Conservation (phyloP, 35 echinoderm and acorn worm species). For the Eucidaris tribuloides region DNA sequence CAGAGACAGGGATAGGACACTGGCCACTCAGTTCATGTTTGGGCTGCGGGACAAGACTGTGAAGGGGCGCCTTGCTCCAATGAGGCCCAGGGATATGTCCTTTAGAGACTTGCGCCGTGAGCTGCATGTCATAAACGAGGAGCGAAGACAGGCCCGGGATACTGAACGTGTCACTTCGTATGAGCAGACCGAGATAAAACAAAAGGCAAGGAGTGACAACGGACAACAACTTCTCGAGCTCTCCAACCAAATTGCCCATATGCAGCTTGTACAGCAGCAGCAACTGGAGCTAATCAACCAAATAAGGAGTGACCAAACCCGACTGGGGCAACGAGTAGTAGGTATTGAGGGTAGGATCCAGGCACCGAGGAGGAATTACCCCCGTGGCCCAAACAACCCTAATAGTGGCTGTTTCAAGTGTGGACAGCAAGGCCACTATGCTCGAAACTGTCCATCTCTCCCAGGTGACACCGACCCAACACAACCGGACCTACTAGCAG, state of each 20-base stretch:
- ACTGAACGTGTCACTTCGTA: neutral
- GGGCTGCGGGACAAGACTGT: neutral
- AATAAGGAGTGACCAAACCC: neutral
- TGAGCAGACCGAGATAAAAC: neutral
- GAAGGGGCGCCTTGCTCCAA: neutral
- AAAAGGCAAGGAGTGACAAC: neutral
- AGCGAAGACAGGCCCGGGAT: neutral
- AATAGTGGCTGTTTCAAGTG: neutral
- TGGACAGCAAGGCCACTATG: neutral
- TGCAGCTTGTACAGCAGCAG: neutral
- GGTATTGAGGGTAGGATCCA: neutral
- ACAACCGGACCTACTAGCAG: neutral
- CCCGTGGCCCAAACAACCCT: neutral
- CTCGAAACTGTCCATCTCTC: neutral
- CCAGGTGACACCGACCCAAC: neutral
- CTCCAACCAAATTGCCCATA: neutral
- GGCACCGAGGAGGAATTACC: neutral
- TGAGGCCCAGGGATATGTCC: slow-evolving; percentile 16
- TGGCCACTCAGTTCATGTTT: slow-evolving; percentile 30
- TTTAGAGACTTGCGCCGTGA: slow-evolving; percentile 20
- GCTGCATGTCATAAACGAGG: slow-evolving; percentile 8
- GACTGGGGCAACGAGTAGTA: neutral
- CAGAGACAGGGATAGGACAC: neutral
- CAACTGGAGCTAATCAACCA: neutral
- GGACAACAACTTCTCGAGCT: neutral